phyloP scores from a whole-genome alignment of 2,888 invertebrate species.

The Tetragonisca angustula region DNA sequence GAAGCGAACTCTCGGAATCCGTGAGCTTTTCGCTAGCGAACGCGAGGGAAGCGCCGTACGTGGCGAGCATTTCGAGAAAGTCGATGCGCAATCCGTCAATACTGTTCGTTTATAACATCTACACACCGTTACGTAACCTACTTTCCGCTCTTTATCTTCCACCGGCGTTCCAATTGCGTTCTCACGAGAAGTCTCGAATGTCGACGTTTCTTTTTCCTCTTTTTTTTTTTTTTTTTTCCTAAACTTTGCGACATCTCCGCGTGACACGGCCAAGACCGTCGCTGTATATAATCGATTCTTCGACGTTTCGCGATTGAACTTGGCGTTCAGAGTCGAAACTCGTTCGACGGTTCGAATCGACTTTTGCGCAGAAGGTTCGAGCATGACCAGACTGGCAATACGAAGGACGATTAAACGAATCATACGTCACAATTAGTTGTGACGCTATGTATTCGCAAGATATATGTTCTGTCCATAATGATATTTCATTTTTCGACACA shows the following conservation, averaged over 20 bases:
- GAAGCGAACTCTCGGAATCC: constrained; percentile 45
- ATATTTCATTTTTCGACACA: background rate
- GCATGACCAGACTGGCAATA: background rate
- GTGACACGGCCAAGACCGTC: background rate
- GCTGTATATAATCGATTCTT: background rate
- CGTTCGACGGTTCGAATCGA: background rate
- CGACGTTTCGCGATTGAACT: background rate
- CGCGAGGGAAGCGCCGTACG: background rate
- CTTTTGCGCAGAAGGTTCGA: background rate
- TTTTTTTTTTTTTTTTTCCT: too few species aligned
- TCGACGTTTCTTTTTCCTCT: background rate
- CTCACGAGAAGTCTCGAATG: background rate
- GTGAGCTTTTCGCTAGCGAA: constrained; percentile 11
- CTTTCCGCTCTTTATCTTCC: constrained; percentile 15
- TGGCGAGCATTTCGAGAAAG: constrained; percentile 7
- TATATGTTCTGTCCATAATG: too few species aligned
- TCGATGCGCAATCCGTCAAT: constrained; percentile 20
- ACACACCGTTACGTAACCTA: background rate
- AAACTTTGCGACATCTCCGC: background rate
- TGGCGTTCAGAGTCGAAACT: background rate
- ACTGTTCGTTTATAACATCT: background rate
- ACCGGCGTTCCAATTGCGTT: background rate
- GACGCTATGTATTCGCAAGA: background rate
- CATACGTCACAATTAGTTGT: background rate
- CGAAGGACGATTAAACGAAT: background rate